These are phyloP conservation scores for Rhinatrema bivittatum DNA, from an alignment of 2,797 vertebrate species.

Conservation along the genomic window DNA sequence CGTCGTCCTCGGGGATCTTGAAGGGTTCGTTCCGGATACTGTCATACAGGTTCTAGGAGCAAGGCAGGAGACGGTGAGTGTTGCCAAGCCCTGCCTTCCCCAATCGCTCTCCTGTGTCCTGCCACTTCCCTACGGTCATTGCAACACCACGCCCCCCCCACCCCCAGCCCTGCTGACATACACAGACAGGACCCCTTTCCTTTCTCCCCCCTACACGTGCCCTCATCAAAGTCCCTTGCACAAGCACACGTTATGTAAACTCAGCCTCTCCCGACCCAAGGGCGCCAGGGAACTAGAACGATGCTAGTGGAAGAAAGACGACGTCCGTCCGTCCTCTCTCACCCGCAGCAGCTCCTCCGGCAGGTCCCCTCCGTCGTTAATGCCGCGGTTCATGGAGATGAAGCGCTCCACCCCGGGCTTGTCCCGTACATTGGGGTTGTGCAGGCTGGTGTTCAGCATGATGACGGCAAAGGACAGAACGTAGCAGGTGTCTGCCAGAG, in stretches of 20 bases:
- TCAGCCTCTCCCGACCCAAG: neutral
- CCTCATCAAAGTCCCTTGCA: neutral
- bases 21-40: slow-evolving; percentile 90
- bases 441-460: slow-evolving; percentile 62
- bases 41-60: slow-evolving; percentile 86
- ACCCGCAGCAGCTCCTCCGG: slow-evolving; percentile 89
- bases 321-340: slow-evolving; percentile 20
- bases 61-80: too few species aligned
- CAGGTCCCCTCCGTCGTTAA: slow-evolving; percentile 89
- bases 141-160: neutral
- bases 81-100: too few species aligned
- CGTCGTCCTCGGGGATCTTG: slow-evolving; percentile 89
- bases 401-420: slow-evolving; percentile 86
- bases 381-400: slow-evolving; percentile 91
- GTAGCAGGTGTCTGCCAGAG: slow-evolving; percentile 49
- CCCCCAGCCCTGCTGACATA: neutral
- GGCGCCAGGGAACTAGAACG: too few species aligned
- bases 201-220: neutral
- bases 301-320: too few species aligned
- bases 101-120: too few species aligned
- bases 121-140: too few species aligned
- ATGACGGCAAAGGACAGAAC: slow-evolving; percentile 59
- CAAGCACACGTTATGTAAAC: neutral
- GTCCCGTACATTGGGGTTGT: slow-evolving; percentile 88
- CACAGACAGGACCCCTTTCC: too few species aligned